phyloP scores from a whole-genome alignment of 2,797 vertebrate genomes.

The Sebastiscus tertius region DNA sequence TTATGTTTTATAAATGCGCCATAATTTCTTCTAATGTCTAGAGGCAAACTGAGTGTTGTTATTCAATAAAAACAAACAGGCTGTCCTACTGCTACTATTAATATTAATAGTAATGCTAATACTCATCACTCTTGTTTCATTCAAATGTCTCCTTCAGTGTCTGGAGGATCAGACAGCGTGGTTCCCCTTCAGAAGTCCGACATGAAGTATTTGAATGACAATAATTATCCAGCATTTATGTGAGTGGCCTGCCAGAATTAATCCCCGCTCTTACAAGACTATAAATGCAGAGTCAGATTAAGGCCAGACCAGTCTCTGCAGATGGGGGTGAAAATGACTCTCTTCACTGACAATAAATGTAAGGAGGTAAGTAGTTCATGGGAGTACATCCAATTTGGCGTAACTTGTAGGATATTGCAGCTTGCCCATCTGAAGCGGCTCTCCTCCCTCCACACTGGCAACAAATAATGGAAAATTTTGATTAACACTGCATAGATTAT shows the following conservation, averaged over 20 bases:
- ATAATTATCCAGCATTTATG: slow-evolving; percentile 62
- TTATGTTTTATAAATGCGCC: neutral
- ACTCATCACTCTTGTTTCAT: slow-evolving; percentile 17
- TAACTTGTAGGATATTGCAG: slow-evolving; percentile 25
- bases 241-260: slow-evolving; percentile 56
- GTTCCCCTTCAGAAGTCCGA: slow-evolving; percentile 25
- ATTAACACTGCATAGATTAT: slow-evolving; percentile 53
- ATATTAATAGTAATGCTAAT: neutral
- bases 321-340: slow-evolving; percentile 55
- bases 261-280: slow-evolving; percentile 57
- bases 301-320: slow-evolving; percentile 55
- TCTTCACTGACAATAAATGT: slow-evolving; percentile 59
- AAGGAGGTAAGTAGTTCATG: slow-evolving; percentile 60
- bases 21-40: neutral
- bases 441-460: neutral
- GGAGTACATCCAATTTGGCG: slow-evolving; percentile 61
- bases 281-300: slow-evolving; percentile 68
- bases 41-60: neutral
- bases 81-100: neutral
- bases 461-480: slow-evolving; percentile 38
- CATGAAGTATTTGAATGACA: slow-evolving; percentile 51
- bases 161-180: slow-evolving; percentile 13
- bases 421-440: slow-evolving; percentile 3
- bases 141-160: slow-evolving; percentile 22
- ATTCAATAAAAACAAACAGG: neutral